Conservation (phyloP, 2,888 invertebrate species). For the Cantharis flavilabris region DNA sequence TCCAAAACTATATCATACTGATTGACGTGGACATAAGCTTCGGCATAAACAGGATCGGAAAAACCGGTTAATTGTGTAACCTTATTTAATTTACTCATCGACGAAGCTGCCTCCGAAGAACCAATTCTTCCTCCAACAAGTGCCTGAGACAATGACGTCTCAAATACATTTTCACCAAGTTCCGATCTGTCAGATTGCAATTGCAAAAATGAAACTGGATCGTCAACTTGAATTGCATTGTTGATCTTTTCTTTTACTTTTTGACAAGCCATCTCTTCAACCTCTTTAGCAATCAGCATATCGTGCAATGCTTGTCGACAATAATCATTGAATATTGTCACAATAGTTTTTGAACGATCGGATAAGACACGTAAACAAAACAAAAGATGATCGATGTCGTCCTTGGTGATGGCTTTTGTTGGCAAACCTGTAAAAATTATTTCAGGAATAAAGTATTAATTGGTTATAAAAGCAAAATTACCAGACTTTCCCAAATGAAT, state of each 20-base stretch:
- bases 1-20: constrained; percentile 98
- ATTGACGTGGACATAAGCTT: constrained; percentile 99
- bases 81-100: constrained; percentile 68
- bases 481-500: constrained; percentile 84
- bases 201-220: constrained; percentile 83
- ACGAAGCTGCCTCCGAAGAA: constrained; percentile 59
- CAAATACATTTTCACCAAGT: constrained; percentile 83
- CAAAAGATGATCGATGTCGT: constrained; percentile 89
- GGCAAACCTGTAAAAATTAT: constrained; percentile 57
- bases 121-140: constrained; percentile 67
- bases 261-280: constrained; percentile 66
- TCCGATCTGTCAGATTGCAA: constrained; percentile 65
- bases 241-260: constrained; percentile 72
- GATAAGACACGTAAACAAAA: constrained; percentile 78
- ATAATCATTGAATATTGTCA: constrained; percentile 71
- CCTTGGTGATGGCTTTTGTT: constrained; percentile 87
- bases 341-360: constrained; percentile 68
- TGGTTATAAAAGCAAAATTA: constrained; percentile 35
- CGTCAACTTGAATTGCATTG: constrained; percentile 79
- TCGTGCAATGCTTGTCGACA: constrained; percentile 79
- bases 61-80: constrained; percentile 97
- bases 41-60: constrained; percentile 99
- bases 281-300: constrained; percentile 81
- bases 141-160: constrained; percentile 89
- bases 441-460: neutral